Conservation (phyloP, 2,888 invertebrate species). For the Conchocele bisecta region DNA sequence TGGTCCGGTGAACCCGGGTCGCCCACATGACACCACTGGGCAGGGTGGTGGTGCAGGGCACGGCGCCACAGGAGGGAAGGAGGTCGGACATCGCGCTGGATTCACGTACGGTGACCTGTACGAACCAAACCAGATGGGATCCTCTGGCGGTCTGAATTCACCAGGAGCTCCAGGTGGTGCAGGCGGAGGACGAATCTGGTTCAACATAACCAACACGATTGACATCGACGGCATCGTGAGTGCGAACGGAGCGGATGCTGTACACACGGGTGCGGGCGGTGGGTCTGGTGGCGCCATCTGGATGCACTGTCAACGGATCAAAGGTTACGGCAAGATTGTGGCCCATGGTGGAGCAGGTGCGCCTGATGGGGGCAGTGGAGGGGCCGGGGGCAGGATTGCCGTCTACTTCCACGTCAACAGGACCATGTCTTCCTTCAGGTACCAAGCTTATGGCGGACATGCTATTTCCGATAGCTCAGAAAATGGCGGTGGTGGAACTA, state of each 20-base stretch:
- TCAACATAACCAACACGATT: conserved; percentile 72
- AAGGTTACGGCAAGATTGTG: conserved; percentile 71
- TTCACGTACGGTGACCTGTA: conserved; percentile 72
- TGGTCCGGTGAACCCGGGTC: conserved; percentile 69
- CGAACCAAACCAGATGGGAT: conserved; percentile 70
- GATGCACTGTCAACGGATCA: conserved; percentile 67
- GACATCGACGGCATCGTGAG: conserved; percentile 71
- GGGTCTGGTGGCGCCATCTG: conserved; percentile 75
- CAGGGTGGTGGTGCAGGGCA: conserved; percentile 68
- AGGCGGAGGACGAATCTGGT: conserved; percentile 73
- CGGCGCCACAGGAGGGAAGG: conserved; percentile 71
- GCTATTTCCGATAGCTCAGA: conserved; percentile 57
- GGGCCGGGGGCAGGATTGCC: conserved; percentile 72
- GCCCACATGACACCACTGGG: conserved; percentile 40
- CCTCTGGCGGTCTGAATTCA: conserved; percentile 63
- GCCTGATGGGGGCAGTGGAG: conserved; percentile 67
- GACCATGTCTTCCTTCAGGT: conserved; percentile 69
- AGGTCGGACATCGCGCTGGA: conserved; percentile 52
- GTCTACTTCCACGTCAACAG: conserved; percentile 69
- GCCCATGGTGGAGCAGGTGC: conserved; percentile 70
- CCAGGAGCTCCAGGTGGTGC: conserved; percentile 55
- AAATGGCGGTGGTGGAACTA: conserved; percentile 70
- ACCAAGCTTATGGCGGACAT: conserved; percentile 63
- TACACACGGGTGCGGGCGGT: conserved; percentile 59
- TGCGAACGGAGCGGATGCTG: conserved; percentile 63